Evolutionary conservation across 2,113 vertebrate species (phyloP).

Genomic region (Gracilinanus agilis): DNA sequence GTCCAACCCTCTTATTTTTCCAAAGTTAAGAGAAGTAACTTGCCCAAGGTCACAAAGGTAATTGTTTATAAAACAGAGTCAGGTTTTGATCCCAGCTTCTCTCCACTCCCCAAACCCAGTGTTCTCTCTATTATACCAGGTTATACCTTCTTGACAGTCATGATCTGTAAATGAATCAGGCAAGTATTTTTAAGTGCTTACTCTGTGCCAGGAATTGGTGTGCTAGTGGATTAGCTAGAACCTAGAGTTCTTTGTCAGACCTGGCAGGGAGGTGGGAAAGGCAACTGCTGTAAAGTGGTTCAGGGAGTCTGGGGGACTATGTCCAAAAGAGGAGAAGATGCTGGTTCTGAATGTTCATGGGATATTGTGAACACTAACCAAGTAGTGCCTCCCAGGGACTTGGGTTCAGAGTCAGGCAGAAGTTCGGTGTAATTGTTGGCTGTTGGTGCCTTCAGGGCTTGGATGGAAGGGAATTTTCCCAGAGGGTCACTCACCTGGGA

Average conservation of each 20-base stretch:
- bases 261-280: neutral
- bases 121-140: neutral
- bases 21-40: neutral
- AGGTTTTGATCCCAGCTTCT: neutral
- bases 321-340: neutral
- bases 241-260: neutral
- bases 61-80: neutral
- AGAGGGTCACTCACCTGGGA: constrained; percentile 78
- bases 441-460: neutral
- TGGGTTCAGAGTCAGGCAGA: neutral
- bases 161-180: neutral
- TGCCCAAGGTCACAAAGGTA: neutral
- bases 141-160: neutral
- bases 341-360: neutral
- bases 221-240: neutral
- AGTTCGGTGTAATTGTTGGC: neutral
- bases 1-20: neutral
- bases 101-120: neutral
- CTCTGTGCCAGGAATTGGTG: neutral
- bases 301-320: neutral
- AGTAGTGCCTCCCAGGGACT: neutral
- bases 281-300: neutral
- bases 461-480: neutral
- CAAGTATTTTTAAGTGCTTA: neutral
- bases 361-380: neutral